phyloP scores from a whole-genome alignment of 2,113 vertebrate species.

The Nyctereutes procyonoides region DNA sequence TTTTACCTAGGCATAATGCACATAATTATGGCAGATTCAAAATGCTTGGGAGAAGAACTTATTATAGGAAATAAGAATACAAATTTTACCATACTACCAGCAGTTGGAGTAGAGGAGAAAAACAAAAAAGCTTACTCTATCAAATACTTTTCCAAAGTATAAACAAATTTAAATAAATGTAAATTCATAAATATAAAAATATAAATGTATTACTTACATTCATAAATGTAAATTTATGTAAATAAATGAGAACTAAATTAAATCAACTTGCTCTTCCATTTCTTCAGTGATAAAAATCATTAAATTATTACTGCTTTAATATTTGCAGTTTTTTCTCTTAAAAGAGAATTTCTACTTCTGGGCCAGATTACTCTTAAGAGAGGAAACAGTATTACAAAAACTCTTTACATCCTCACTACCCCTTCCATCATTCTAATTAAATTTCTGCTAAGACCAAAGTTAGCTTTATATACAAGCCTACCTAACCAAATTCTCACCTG shows the following conservation, averaged over 20 bases:
- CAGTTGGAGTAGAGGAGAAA: neutral
- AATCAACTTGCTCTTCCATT: neutral
- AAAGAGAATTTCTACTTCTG: neutral
- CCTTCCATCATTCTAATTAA: neutral
- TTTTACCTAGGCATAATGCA: neutral
- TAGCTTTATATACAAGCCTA: neutral
- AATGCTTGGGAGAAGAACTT: neutral
- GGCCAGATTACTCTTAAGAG: neutral
- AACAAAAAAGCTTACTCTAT: neutral
- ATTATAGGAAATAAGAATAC: neutral
- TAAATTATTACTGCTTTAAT: neutral
- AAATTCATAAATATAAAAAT: conserved; percentile 16
- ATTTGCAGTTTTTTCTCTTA: neutral
- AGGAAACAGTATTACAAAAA: neutral
- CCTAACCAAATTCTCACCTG: neutral
- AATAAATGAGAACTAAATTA: neutral
- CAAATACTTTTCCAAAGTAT: neutral
- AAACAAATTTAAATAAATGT: neutral
- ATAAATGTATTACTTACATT: neutral
- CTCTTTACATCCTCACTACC: neutral
- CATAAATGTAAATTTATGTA: neutral
- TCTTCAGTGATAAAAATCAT: neutral
- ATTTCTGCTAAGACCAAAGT: neutral
- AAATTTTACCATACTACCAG: neutral
- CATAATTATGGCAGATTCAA: neutral